Evolutionary conservation across 2,888 invertebrate species (phyloP), one percentile per base, ranked within the genome.

Genomic region (Cosmopolites sordidus): DNA sequence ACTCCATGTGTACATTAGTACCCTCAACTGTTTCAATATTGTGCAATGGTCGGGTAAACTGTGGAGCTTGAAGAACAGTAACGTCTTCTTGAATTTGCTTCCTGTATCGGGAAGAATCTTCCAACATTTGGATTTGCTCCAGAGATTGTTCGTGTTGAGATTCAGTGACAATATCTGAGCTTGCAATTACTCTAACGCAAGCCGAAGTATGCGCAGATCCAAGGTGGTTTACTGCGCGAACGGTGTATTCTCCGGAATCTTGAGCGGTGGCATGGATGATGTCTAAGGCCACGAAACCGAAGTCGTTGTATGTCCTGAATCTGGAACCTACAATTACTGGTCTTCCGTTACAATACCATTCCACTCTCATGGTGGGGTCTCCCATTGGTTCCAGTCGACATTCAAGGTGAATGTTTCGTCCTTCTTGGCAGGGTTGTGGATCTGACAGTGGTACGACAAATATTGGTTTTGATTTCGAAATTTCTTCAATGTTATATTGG

Each of bases 211-310:
- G 92, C 11, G 94, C 94, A 14, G 89, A 86, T 29, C 98, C 98
- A 37, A 94, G 80, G 66, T 92, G 92, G 69, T 98, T 98, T 1
- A 91, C 89, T 18, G 97, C 97, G 58, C 92, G 80, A 39, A 88
- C 92, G 1, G 93, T 97, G 69, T 98, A 99, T 76, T 93, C 93
- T 46, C 96, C 96, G 30, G 92, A 88, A 75, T 99, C 99, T 54
- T 89, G 81, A n/a, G 92, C 87, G 49, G 91, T 93, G 15, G 92
- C 88, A 69, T 95, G 92, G 58, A 95, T 84, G 55, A 99, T 94
- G 68, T 98, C 98, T 62, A 99, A 76, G 30, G 97, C 94, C 48
- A 98, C 94, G 72, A 92, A 96, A 14, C 98, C 98, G 72, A 98
- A 98, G 71, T 99, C 98, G 68, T 94, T 91, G 71, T 94, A 92